Evolutionary conservation across 2,888 invertebrate genomes (phyloP).

Genomic region (Diarsia brunnea): DNA sequence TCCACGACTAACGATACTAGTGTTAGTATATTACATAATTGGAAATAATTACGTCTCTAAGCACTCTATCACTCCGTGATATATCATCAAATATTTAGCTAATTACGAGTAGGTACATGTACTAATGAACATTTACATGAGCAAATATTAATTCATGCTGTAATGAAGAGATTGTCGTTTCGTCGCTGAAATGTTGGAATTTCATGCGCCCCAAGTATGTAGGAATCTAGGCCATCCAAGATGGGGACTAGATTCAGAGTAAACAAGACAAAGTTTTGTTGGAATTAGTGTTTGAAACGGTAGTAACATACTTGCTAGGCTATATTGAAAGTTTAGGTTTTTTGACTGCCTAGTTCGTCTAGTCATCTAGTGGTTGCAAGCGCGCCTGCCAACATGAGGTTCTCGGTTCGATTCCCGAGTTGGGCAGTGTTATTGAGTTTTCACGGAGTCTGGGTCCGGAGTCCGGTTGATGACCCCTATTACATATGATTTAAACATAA

Average conservation of each 20-base stretch:
- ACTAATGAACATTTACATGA: constrained; percentile 57
- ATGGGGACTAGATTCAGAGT: not conserved
- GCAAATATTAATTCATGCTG: constrained; percentile 49
- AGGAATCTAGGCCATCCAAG: not conserved
- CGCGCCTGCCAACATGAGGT: too few relatives aligned
- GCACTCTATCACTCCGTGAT: constrained; percentile 27
- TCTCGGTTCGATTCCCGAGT: too few relatives aligned
- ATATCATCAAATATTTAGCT: constrained; percentile 53
- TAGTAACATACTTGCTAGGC: not conserved
- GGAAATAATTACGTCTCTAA: constrained; percentile 3
- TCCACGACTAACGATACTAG: too few relatives aligned
- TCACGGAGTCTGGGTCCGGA: too few relatives aligned
- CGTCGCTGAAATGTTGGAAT: constrained; percentile 11
- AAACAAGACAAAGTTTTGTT: not conserved
- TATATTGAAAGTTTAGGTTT: not conserved
- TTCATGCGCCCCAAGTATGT: constrained; percentile 15
- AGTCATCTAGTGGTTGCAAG: too few relatives aligned
- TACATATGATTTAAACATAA: too few relatives aligned
- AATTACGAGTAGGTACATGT: constrained; percentile 17
- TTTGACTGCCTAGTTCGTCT: not conserved
- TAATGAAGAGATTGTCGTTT: constrained; percentile 23
- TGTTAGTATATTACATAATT: not conserved
- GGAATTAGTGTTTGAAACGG: not conserved
- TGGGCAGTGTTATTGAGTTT: too few relatives aligned
- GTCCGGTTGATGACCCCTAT: too few relatives aligned